Evolutionary conservation across 2,888 invertebrate genomes (phyloP).

Genomic region (Protophormia terraenovae): DNA sequence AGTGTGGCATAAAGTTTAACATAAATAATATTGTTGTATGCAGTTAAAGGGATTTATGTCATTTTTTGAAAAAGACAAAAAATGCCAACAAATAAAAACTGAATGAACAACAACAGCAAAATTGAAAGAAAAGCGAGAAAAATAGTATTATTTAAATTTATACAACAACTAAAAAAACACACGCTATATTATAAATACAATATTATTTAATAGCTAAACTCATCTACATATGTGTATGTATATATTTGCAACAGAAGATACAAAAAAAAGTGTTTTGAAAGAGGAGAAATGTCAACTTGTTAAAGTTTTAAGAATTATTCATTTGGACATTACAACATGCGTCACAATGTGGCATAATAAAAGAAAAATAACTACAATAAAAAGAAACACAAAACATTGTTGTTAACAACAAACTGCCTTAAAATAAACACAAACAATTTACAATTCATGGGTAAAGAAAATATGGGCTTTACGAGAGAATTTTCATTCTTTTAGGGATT

Average conservation of each 20-base stretch:
- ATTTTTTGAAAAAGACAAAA: constrained; percentile 34
- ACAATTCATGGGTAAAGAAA: neutral
- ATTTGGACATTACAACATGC: constrained; percentile 62
- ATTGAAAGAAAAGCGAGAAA: constrained; percentile 42
- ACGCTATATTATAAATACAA: constrained; percentile 22
- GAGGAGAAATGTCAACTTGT: constrained; percentile 68
- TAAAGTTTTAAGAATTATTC: constrained; percentile 68
- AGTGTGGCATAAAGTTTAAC: constrained; percentile 52
- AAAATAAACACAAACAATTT: neutral
- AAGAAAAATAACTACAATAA: neutral
- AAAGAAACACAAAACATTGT: neutral
- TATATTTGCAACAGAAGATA: neutral
- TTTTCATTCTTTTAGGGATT: no score
- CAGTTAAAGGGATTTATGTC: constrained; percentile 69
- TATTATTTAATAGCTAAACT: constrained; percentile 20
- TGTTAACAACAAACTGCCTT: constrained; percentile 19
- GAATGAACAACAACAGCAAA: constrained; percentile 38
- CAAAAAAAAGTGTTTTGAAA: neutral
- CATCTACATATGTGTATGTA: neutral
- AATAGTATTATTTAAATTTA: constrained; percentile 49
- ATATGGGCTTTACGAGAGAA: neutral
- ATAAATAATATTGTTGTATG: constrained; percentile 62
- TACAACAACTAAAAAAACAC: neutral
- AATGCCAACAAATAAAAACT: constrained; percentile 27
- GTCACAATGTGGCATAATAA: constrained; percentile 45